Percentiles rank a stretch among this genome's conserved stretches.
These are phyloP conservation scores for Lasioglossum malachurum DNA, from an alignment of 2,888 invertebrate genomes.

Conservation along the genomic window DNA sequence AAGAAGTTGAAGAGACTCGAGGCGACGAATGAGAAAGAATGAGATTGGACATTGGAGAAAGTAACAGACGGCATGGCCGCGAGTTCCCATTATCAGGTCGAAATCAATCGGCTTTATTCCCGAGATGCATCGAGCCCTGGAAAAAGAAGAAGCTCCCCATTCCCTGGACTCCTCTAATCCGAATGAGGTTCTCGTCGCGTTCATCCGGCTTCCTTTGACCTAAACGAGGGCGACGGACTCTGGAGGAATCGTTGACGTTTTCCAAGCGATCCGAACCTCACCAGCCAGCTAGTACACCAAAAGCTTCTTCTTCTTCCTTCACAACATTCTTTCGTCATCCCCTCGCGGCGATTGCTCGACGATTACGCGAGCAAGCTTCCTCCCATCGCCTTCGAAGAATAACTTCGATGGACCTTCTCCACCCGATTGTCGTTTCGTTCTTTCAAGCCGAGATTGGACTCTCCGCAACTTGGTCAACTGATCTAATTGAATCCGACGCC, in stretches of 20 bases:
- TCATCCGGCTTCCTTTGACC: slow-evolving; percentile 66
- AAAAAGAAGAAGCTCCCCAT: slow-evolving; percentile 55
- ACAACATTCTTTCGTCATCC: slow-evolving; percentile 35
- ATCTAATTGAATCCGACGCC: slow-evolving; percentile 8
- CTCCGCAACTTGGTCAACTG: background rate
- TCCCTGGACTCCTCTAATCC: slow-evolving; percentile 73
- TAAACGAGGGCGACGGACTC: slow-evolving; percentile 22
- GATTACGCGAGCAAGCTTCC: slow-evolving; percentile 33
- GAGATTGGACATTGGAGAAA: background rate
- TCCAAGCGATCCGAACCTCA: slow-evolving; percentile 54
- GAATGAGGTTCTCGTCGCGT: slow-evolving; percentile 74
- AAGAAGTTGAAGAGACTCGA: background rate
- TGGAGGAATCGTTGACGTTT: slow-evolving; percentile 65
- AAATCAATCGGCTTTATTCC: slow-evolving; percentile 80
- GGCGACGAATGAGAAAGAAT: no score
- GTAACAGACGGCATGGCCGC: background rate
- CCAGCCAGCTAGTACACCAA: background rate
- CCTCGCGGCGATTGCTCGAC: slow-evolving; percentile 49
- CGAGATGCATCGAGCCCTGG: slow-evolving; percentile 75
- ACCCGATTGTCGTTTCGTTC: slow-evolving; percentile 6
- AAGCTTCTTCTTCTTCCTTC: slow-evolving; percentile 34
- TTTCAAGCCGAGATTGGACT: background rate
- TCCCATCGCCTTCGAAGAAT: slow-evolving; percentile 28
- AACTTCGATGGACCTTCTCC: slow-evolving; percentile 6
- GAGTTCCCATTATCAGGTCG: slow-evolving; percentile 77